Conservation (phyloP, 2,113 vertebrate species). For the Alectura lathami region DNA sequence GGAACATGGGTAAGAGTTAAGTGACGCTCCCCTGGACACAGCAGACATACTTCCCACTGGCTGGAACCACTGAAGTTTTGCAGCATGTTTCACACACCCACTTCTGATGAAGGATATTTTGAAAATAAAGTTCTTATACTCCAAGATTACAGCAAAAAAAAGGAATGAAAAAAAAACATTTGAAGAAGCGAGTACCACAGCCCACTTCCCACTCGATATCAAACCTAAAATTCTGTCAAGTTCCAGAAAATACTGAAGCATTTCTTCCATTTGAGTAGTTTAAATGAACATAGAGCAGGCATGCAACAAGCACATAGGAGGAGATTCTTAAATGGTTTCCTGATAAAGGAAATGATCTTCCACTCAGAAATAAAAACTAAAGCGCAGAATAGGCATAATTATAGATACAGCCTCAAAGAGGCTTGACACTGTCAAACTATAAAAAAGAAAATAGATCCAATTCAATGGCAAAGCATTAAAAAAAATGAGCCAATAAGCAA, state of each 20-base stretch:
- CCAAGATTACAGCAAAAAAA: not conserved
- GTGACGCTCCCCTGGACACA: not conserved
- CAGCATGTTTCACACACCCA: not conserved
- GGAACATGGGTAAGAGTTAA: not conserved
- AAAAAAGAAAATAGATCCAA: not conserved
- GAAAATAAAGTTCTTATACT: not conserved
- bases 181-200: not conserved
- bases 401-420: not conserved
- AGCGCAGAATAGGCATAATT: not conserved
- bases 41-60: not conserved
- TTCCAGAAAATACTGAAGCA: not conserved
- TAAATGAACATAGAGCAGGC: not conserved
- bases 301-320: fast-evolving
- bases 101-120: not conserved
- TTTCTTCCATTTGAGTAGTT: not conserved
- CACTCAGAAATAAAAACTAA: not conserved
- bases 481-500: not conserved
- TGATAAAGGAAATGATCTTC: not conserved
- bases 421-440: not conserved
- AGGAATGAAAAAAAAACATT: not conserved
- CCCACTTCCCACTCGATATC: not conserved
- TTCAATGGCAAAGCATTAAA: not conserved
- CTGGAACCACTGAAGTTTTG: not conserved
- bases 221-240: not conserved
- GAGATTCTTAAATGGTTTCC: not conserved